A percentile compares a stretch with the other conserved stretches of the same genome.
phyloP scores from a whole-genome alignment of 2,113 vertebrate species.

The Poicephalus meyeri region DNA sequence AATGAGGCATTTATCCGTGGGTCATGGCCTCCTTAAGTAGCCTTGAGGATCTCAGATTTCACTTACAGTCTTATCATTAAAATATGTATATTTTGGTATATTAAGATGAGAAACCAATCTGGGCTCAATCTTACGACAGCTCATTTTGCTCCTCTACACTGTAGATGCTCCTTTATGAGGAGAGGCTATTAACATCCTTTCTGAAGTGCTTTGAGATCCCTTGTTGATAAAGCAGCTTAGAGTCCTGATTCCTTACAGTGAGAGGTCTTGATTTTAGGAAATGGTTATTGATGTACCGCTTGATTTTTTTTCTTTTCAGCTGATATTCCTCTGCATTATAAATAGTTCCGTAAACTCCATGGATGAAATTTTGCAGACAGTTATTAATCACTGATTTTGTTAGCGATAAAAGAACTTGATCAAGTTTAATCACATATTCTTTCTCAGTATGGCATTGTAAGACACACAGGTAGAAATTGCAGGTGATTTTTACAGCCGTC shows the following conservation, averaged over 20 bases:
- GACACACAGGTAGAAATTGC: neutral
- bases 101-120: neutral
- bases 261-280: neutral
- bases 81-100: neutral
- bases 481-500: neutral
- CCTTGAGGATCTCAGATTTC: neutral
- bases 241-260: neutral
- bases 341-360: neutral
- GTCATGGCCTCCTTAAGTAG: neutral
- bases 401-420: neutral
- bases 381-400: neutral
- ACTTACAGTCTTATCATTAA: neutral
- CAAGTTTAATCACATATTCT: neutral
- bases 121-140: neutral
- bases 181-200: neutral
- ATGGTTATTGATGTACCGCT: neutral
- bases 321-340: neutral
- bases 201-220: neutral
- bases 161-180: neutral
- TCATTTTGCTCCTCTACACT: neutral
- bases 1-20: neutral
- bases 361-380: neutral
- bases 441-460: neutral
- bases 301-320: neutral
- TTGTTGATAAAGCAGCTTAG: neutral